phyloP scores from a whole-genome alignment of 2,888 invertebrate species.

The Drosophila antonietae region DNA sequence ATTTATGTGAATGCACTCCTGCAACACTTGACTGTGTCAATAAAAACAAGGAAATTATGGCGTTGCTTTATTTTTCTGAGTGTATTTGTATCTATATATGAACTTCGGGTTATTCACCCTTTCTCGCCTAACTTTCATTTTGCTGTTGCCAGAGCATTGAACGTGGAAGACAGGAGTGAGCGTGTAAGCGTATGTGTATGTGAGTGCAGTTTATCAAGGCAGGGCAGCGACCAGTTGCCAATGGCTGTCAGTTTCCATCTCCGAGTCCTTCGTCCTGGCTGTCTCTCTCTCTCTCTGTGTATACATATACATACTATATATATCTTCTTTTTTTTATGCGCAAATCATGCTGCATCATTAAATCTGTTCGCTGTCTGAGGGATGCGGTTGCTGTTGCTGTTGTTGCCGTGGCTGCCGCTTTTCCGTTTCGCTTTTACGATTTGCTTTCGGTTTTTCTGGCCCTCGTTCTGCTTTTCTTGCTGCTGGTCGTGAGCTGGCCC shows the following conservation, averaged over 20 bases:
- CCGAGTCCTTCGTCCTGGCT: conserved; percentile 22
- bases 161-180: conserved; percentile 22
- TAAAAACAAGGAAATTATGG: not conserved
- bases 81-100: conserved; percentile 21
- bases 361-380: conserved; percentile 65
- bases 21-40: not conserved
- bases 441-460: conserved; percentile 64
- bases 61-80: conserved; percentile 19
- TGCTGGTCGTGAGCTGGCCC: conserved; percentile 9
- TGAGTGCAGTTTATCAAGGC: conserved; percentile 72
- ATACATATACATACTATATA: conserved; percentile 1
- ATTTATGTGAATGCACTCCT: not conserved
- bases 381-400: conserved; percentile 40
- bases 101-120: conserved; percentile 66
- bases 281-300: conserved; percentile 26
- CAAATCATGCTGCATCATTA: conserved; percentile 81
- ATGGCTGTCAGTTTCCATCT: conserved; percentile 56
- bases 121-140: conserved; percentile 52
- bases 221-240: conserved; percentile 56
- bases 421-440: conserved; percentile 57
- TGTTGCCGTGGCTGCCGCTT: conserved; percentile 14
- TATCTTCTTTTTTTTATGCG: conserved; percentile 64
- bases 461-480: conserved; percentile 22
- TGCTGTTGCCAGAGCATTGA: conserved; percentile 47
- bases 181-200: conserved; percentile 17